Evolutionary conservation across 2,888 invertebrate genomes (phyloP).

Genomic region (Dolichopus griseipennis): DNA sequence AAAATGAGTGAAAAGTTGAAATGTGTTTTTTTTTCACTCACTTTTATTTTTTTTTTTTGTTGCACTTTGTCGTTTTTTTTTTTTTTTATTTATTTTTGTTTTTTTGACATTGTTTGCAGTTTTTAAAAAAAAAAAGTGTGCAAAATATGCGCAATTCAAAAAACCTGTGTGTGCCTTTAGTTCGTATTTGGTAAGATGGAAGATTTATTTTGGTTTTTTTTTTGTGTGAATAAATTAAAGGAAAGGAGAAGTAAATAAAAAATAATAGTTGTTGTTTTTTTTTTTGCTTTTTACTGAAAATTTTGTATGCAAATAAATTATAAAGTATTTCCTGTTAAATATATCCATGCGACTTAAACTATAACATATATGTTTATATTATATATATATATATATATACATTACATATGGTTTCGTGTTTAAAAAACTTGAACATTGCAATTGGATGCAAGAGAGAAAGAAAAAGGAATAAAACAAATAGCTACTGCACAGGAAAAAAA

Average conservation of each 20-base stretch:
- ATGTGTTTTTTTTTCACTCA: background rate
- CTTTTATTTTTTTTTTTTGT: background rate
- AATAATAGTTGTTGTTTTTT: no score
- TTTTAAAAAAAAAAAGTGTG: no score
- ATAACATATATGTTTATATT: no score
- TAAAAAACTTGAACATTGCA: no score
- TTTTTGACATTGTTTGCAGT: slow-evolving; percentile 1
- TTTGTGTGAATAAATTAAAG: no score
- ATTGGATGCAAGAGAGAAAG: no score
- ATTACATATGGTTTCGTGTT: no score
- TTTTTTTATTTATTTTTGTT: background rate
- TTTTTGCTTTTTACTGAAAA: background rate
- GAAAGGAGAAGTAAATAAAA: no score
- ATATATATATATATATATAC: no score
- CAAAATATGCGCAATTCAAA: background rate
- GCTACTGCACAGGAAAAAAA: no score
- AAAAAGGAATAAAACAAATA: no score
- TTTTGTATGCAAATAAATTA: background rate
- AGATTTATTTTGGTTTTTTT: background rate
- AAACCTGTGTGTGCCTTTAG: background rate
- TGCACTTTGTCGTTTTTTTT: background rate
- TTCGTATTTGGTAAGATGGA: background rate
- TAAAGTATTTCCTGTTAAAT: background rate
- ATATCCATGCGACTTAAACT: background rate
- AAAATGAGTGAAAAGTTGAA: background rate